Conservation (phyloP, 2,888 invertebrate genomes). For the Lamproptera curius region DNA sequence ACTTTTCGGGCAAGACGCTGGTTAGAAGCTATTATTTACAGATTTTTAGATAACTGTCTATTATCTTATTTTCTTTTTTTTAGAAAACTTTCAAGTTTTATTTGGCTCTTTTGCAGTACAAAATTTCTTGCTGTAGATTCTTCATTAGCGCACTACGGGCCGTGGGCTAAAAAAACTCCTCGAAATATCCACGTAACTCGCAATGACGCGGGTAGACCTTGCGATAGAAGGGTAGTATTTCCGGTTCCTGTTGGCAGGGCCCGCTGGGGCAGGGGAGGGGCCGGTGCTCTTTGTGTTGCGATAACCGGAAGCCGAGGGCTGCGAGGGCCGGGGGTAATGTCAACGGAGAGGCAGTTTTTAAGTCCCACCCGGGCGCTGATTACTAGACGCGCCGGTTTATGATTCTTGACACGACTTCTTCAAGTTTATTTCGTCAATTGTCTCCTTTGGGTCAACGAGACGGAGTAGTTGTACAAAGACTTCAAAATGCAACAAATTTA, state of each 20-base stretch:
- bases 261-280: constrained; percentile 31
- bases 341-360: constrained; percentile 70
- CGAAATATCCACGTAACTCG: constrained; percentile 44
- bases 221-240: constrained; percentile 77
- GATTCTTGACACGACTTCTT: constrained; percentile 30
- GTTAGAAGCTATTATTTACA: too few species aligned
- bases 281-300: constrained; percentile 68
- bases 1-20: too few species aligned
- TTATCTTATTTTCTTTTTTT: too few species aligned
- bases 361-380: constrained; percentile 64
- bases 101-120: too few species aligned
- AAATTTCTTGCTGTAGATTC: constrained; percentile 34
- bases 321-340: constrained; percentile 73
- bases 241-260: constrained; percentile 58
- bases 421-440: neutral
- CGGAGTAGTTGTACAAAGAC: too few species aligned
- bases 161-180: constrained; percentile 57
- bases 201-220: constrained; percentile 68
- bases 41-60: too few species aligned
- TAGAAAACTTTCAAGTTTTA: too few species aligned
- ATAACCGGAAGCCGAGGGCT: constrained; percentile 76
- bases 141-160: constrained; percentile 46
- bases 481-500: too few species aligned
- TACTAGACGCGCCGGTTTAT: constrained; percentile 41
- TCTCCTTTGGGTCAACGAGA: too few species aligned